Conservation (phyloP, 2,113 vertebrate genomes). For the Petrocephalus microphthalmus region DNA sequence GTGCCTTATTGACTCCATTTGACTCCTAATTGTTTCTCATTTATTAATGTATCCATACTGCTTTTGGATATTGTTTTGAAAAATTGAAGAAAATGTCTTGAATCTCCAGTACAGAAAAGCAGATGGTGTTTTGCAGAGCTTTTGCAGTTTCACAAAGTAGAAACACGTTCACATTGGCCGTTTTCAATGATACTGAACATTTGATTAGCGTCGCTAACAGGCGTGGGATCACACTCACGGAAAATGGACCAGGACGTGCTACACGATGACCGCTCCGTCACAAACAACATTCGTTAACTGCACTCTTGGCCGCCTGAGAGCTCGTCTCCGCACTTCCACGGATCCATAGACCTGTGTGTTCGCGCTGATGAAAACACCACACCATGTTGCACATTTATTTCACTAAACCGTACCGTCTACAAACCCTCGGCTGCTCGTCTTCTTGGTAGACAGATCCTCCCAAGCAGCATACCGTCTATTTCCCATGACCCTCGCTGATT, state of each 20-base stretch:
- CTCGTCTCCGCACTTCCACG: too few relatives aligned
- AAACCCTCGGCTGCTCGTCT: neutral
- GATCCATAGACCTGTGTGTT: neutral
- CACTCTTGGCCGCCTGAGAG: neutral
- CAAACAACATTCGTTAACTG: neutral
- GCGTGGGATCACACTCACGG: neutral
- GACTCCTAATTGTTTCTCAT: neutral
- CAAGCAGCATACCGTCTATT: neutral
- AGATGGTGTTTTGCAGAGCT: neutral
- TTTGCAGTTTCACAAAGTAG: neutral
- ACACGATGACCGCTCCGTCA: neutral
- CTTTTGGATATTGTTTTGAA: neutral
- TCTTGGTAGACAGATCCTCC: neutral
- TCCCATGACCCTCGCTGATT: neutral
- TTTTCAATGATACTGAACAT: neutral
- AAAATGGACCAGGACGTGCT: neutral
- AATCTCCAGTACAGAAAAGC: neutral
- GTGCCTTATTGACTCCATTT: neutral
- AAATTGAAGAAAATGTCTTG: neutral
- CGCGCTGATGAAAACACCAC: neutral
- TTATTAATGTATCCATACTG: neutral
- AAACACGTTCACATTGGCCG: neutral
- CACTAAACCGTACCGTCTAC: neutral
- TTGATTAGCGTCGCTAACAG: neutral
- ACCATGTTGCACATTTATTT: too few relatives aligned